These are phyloP conservation scores for Troides helena DNA, from an alignment of 2,888 invertebrate species.

Conservation along the genomic window DNA sequence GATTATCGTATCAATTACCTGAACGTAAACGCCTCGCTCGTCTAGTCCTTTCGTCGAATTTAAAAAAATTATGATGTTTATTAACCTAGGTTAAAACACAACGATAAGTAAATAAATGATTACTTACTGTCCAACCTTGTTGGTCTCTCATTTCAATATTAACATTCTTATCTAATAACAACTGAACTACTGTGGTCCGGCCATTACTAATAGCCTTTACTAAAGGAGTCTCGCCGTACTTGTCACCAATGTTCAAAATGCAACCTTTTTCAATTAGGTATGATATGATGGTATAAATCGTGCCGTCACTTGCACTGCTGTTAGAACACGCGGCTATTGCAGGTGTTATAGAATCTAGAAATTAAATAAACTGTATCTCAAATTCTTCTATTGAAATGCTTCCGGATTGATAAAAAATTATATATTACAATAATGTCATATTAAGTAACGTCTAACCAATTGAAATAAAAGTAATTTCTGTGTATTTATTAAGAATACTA, in stretches of 20 bases:
- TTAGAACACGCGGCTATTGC: slow-evolving; percentile 83
- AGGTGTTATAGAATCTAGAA: slow-evolving; percentile 82
- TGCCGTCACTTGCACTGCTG: slow-evolving; percentile 65
- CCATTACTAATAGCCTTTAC: slow-evolving; percentile 82
- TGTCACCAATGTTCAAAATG: slow-evolving; percentile 77
- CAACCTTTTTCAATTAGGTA: slow-evolving; percentile 76
- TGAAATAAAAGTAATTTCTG: too few relatives aligned
- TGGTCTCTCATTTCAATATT: slow-evolving; percentile 81
- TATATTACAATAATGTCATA: too few relatives aligned
- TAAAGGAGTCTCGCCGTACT: slow-evolving; percentile 81
- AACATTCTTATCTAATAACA: slow-evolving; percentile 74
- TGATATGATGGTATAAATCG: slow-evolving; percentile 68
- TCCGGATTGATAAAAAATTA: too few relatives aligned
- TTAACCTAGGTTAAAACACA: too few relatives aligned
- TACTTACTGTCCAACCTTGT: slow-evolving; percentile 82
- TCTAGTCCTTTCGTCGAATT: too few relatives aligned
- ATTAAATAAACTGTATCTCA: slow-evolving; percentile 1
- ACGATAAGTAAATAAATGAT: background rate
- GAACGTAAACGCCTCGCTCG: too few relatives aligned
- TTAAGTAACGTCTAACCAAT: too few relatives aligned
- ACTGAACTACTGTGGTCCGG: slow-evolving; percentile 71
- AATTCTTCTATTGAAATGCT: too few relatives aligned
- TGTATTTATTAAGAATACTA: too few relatives aligned
- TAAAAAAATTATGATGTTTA: too few relatives aligned
- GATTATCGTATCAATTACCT: too few relatives aligned